Base-by-base conservation (phyloP, 1,140 invertebrate species). In the Listronotus bonariensis region DNA sequence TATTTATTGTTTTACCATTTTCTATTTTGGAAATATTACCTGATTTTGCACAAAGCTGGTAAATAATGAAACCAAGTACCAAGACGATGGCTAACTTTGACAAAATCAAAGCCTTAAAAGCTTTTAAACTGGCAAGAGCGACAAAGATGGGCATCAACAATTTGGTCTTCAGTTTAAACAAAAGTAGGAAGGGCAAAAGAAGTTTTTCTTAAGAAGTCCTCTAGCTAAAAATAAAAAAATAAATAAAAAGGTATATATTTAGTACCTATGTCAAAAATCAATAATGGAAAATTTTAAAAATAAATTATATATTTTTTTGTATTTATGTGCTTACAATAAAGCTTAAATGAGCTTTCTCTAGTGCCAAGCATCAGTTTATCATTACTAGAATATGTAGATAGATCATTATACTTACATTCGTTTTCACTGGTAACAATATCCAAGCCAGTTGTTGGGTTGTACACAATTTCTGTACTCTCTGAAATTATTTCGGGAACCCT, bases 111-210 rank as follows among this genome's bases (percentile, higher is more conserved):
- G 91, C 91, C 79, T 93, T 93, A 63, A 90, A 80, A 10, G 91
- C 89, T 78, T 93, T 93, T 49, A 92, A 77, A 60, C 89, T 88
- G 76, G 92, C 86, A 63, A 92, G 80, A 20, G 87, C 85, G 11
- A 92, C 83, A 65, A 92, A 84, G 66, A 93, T 91, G 11, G 91
- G 91, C 85, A 90, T 91, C 18, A 93, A 76, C 26, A 89, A 87
- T 79, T 93, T 92, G 78, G 92, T 80, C 79, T 92, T 93, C 70
- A 93, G 75, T 77, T 93, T 93, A 60, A 93, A 78, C 36, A 92
- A 82, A 68, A 93, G 79, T 52, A 92, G 77, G 42, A 92, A 82
- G 4, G 91, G 91, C 71, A 92, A 79, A 42, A 93, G 80, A 10
- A 92, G 83, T 78, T 93, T 93, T 92, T 90, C 82, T 92, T 92